Percentiles rank a stretch among this genome's conserved stretches.
These are phyloP conservation scores for Plutomurus gul DNA, from an alignment of 1,140 invertebrate species.

Conservation along the genomic window DNA sequence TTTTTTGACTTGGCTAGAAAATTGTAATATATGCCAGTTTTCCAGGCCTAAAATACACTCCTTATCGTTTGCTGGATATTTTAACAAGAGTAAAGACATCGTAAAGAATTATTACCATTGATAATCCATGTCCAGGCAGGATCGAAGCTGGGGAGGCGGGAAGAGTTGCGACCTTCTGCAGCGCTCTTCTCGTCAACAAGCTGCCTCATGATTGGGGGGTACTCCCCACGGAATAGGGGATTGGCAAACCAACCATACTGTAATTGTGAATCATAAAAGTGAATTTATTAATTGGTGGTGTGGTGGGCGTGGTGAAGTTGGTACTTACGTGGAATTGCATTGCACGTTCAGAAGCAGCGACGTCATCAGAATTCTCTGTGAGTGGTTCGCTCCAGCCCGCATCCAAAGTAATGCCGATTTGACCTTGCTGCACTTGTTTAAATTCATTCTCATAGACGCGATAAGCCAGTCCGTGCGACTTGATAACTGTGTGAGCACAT, in stretches of 20 bases:
- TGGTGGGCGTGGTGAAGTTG: too few relatives aligned
- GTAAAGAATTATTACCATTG: slow-evolving; percentile 30
- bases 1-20: too few relatives aligned
- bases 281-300: background rate
- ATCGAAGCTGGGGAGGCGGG: slow-evolving; percentile 38
- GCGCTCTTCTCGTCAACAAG: slow-evolving; percentile 42
- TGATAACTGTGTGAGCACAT: slow-evolving; percentile 40
- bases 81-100: too few relatives aligned
- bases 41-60: too few relatives aligned
- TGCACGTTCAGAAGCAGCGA: slow-evolving; percentile 35
- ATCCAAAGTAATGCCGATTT: slow-evolving; percentile 46
- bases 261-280: background rate
- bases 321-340: slow-evolving; percentile 40
- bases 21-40: too few relatives aligned
- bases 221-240: slow-evolving; percentile 53
- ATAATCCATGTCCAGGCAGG: slow-evolving; percentile 14
- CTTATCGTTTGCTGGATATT: too few relatives aligned
- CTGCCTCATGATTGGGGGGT: slow-evolving; percentile 56
- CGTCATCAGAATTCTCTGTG: slow-evolving; percentile 29
- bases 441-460: slow-evolving; percentile 44
- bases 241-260: slow-evolving; percentile 40
- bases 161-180: slow-evolving; percentile 36
- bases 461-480: slow-evolving; percentile 38
- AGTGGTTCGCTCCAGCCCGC: slow-evolving; percentile 35
- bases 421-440: slow-evolving; percentile 25